Conservation (phyloP, 2,888 invertebrate genomes). For the Stenolophus ochropezus region DNA sequence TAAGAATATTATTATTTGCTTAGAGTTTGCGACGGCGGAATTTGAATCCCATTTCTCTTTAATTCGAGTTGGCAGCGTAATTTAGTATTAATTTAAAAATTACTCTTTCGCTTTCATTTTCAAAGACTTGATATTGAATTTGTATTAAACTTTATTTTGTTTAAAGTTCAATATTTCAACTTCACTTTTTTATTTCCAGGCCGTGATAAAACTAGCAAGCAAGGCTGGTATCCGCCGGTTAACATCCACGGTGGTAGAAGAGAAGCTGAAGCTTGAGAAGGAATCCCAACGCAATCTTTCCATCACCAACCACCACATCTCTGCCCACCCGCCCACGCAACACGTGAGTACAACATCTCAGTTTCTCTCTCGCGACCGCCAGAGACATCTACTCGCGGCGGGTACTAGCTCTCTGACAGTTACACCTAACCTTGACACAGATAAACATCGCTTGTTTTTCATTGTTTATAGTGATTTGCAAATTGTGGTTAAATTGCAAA, state of each 20-base stretch:
- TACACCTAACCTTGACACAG: not conserved
- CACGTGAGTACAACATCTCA: constrained; percentile 37
- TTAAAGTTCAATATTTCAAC: no score
- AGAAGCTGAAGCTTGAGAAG: constrained; percentile 77
- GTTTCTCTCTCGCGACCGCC: not conserved
- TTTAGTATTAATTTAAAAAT: no score
- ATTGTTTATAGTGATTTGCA: not conserved
- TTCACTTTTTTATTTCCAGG: constrained; percentile 70
- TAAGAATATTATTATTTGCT: no score
- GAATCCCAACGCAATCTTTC: constrained; percentile 49
- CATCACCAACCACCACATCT: constrained; percentile 50
- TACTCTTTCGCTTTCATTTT: no score
- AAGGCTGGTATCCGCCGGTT: constrained; percentile 77
- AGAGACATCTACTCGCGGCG: not conserved
- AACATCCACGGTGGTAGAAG: constrained; percentile 73
- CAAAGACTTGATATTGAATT: no score
- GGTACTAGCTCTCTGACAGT: not conserved
- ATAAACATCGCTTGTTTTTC: not conserved
- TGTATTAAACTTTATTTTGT: no score
- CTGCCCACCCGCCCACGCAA: constrained; percentile 46
- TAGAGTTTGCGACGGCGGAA: no score
- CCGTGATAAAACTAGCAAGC: constrained; percentile 76
- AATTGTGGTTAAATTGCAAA: not conserved
- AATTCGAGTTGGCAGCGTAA: no score
- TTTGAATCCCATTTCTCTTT: no score